Evolutionary conservation across 2,888 invertebrate species (phyloP).

Genomic region (Coecobrya sp.): DNA sequence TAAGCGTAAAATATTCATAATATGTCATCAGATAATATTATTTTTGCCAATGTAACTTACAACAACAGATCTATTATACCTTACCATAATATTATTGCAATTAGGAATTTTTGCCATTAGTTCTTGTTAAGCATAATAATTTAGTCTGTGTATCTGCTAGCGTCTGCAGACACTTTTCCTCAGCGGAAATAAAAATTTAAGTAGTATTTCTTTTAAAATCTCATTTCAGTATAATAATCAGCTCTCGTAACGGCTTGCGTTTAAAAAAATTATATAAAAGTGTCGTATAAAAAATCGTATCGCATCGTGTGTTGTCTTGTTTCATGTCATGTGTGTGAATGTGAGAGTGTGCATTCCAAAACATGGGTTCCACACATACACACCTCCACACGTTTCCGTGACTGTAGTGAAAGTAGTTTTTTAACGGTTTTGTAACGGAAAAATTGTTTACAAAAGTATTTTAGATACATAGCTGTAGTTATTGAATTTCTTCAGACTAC

Average conservation of each 20-base stretch:
- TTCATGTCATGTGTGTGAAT: no score
- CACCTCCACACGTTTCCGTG: background rate
- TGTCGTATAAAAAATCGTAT: background rate
- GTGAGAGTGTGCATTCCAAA: background rate
- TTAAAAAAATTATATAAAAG: background rate
- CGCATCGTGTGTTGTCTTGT: background rate
- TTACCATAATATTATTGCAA: no score
- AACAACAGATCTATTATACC: no score
- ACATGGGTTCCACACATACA: background rate
- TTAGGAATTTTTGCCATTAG: no score
- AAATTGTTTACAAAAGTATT: constrained; percentile 51
- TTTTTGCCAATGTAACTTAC: no score
- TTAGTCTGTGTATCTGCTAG: background rate
- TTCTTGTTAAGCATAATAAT: background rate
- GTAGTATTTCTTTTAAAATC: background rate
- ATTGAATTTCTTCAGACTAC: background rate
- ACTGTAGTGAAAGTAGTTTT: constrained; percentile 39
- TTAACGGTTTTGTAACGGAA: constrained; percentile 53
- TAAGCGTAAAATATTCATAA: no score
- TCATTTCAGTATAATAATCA: background rate
- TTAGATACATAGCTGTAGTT: constrained; percentile 40
- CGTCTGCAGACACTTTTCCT: background rate
- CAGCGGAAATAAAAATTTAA: background rate
- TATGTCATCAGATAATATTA: no score
- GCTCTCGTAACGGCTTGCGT: background rate